These are phyloP conservation scores for Artemia sp. DNA, from an alignment of 2,888 invertebrate genomes.

Conservation along the genomic window DNA sequence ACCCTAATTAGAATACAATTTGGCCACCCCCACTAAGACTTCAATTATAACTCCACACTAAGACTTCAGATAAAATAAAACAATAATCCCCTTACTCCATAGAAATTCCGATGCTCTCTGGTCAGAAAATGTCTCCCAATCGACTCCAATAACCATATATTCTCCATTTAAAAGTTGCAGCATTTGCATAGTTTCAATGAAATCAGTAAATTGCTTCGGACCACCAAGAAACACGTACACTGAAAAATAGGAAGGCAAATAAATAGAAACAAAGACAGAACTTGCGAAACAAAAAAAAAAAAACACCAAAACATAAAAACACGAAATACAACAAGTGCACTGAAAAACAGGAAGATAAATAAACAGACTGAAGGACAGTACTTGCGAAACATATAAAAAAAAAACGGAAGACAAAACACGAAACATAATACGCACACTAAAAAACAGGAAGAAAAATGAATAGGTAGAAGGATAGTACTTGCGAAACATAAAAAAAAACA, in stretches of 20 bases:
- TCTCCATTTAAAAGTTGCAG: slow-evolving; percentile 74
- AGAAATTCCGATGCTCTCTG: slow-evolving; percentile 55
- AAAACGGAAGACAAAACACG: too few species aligned
- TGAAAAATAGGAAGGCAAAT: slow-evolving; percentile 36
- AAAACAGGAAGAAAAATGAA: slow-evolving; percentile 31
- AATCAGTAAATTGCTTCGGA: slow-evolving; percentile 62
- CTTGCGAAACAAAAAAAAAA: not conserved
- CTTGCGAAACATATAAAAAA: too few species aligned
- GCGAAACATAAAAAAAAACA: not conserved
- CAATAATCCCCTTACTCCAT: slow-evolving; percentile 44
- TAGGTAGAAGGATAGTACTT: slow-evolving; percentile 22
- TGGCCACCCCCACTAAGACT: too few species aligned
- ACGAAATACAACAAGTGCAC: not conserved
- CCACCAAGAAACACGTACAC: slow-evolving; percentile 89
- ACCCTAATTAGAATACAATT: too few species aligned
- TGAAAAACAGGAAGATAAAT: too few species aligned
- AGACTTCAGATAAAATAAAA: too few species aligned
- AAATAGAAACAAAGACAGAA: slow-evolving; percentile 23
- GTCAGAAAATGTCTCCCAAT: slow-evolving; percentile 67
- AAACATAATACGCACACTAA: slow-evolving; percentile 67
- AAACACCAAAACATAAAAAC: not conserved
- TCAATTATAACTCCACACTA: too few species aligned
- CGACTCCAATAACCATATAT: slow-evolving; percentile 87
- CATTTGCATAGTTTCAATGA: slow-evolving; percentile 81
- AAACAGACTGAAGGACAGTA: too few species aligned